A percentile compares a stretch with the other conserved stretches of the same genome.
Conservation (phyloP, 2,797 vertebrate genomes). For the Apogon hyalosoma region DNA sequence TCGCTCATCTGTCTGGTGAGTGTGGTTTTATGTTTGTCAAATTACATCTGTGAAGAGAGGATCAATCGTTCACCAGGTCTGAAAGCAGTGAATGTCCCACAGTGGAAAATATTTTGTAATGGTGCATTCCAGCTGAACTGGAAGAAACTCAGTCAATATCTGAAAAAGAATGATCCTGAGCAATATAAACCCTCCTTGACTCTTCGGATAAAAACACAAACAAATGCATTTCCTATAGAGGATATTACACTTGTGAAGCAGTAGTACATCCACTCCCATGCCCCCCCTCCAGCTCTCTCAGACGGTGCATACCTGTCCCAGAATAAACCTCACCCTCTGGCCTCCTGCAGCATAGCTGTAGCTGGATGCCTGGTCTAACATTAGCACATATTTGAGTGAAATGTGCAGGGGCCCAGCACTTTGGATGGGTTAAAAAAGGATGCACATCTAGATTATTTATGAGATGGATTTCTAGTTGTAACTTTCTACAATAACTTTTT, state of each 20-base stretch:
- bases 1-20: slow-evolving; percentile 23
- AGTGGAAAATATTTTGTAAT: slow-evolving; percentile 56
- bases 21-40: slow-evolving; percentile 50
- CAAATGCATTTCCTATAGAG: neutral
- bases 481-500: slow-evolving; percentile 28
- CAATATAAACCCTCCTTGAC: too few species aligned
- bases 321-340: slow-evolving; percentile 67
- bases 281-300: neutral
- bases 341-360: slow-evolving; percentile 19
- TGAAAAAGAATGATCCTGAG: slow-evolving; percentile 6
- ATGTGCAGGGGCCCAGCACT: slow-evolving; percentile 27
- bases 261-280: neutral
- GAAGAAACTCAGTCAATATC: slow-evolving; percentile 17
- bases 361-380: slow-evolving; percentile 68
- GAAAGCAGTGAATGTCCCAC: slow-evolving; percentile 34
- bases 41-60: slow-evolving; percentile 25
- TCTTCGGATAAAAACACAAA: neutral
- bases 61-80: slow-evolving; percentile 38
- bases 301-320: slow-evolving; percentile 58
- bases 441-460: slow-evolving; percentile 60
- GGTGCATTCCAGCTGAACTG: slow-evolving; percentile 23
- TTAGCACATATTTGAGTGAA: slow-evolving; percentile 67
- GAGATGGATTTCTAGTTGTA: slow-evolving; percentile 33
- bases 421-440: slow-evolving; percentile 52
- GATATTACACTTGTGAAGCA: neutral